Conservation (phyloP, 2,888 invertebrate genomes). For the Molanna angustata region DNA sequence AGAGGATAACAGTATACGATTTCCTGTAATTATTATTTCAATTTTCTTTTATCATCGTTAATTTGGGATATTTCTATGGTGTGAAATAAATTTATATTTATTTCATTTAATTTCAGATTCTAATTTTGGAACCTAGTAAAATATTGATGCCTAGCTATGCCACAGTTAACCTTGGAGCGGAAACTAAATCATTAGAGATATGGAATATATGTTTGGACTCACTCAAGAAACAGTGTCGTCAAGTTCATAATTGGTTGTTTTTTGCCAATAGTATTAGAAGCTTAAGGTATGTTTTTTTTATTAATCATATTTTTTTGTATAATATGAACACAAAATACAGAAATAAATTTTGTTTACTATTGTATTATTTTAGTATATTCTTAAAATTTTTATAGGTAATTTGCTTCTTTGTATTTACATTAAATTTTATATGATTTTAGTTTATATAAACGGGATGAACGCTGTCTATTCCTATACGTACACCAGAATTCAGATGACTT, state of each 20-base stretch:
- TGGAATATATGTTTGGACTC: constrained; percentile 80
- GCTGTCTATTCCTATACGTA: constrained; percentile 95
- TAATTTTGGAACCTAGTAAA: constrained; percentile 89
- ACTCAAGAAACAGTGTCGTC: constrained; percentile 72
- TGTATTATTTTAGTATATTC: too few relatives aligned
- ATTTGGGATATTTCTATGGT: too few relatives aligned
- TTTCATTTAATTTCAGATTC: constrained; percentile 52
- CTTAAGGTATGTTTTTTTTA: constrained; percentile 61
- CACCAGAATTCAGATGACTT: constrained; percentile 98
- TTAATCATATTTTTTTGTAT: too few relatives aligned
- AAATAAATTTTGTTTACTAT: not conserved
- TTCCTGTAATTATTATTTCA: constrained; percentile 66
- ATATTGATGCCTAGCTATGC: constrained; percentile 94
- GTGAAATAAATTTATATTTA: constrained; percentile 4
- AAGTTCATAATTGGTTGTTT: constrained; percentile 93
- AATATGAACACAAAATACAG: too few relatives aligned
- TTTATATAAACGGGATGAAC: constrained; percentile 92
- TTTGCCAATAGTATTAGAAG: constrained; percentile 85
- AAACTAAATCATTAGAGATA: constrained; percentile 88
- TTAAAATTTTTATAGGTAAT: too few relatives aligned
- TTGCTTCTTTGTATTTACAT: constrained; percentile 1
- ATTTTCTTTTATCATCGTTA: too few relatives aligned
- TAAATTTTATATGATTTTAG: constrained; percentile 48
- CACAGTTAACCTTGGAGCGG: constrained; percentile 91
- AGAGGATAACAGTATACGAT: constrained; percentile 78